Evolutionary conservation across 2,797 vertebrate genomes (phyloP), one percentile per base, ranked within the genome.

Genomic region (Nyctibius grandis): DNA sequence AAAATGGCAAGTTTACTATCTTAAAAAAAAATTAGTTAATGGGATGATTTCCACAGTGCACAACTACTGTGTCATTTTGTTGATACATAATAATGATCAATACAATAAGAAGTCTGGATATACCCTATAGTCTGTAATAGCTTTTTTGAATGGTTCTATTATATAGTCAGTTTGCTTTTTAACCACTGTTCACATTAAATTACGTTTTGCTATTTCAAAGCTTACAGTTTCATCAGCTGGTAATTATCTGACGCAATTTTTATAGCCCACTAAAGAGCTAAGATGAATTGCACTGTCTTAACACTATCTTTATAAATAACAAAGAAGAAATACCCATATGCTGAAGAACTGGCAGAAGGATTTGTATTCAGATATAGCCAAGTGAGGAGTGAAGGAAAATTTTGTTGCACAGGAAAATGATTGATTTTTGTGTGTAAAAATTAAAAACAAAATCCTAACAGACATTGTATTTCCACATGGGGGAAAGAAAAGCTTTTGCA

Each of bases 161-260:
- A 96, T 47, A 89, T 88, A 96, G 53, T 89, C 86, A 75, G 78
- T 91, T 95, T 86, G 69, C 40, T 86, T 95, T 95, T 96, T 95
- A 95, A 94, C 65, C 50, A 96, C 84, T 89, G n/a, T 80, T 95
- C 91, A 83, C 85, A 65, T 92, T 91, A 95, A 93, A 96, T 95
- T 94, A 89, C 61, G 47, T 92, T 96, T 96, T 89, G 57, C 69
- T 88, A 40, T 92, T 95, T 91, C 86, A 95, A 88, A 95, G 69
- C 89, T 95, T 89, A 94, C 84, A 86, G 65, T 94, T 96, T 96
- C 95, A 96, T 97, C 91, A 94, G 28, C 89, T 91, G 36, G 89
- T 93, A 95, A 97, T 95, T 96, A 96, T 89, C 57, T 36, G 68
- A 91, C 59, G 61, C 81, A 92, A 92, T 81, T 97, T 96, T 96